Conservation (phyloP, 2,113 vertebrate species). For the Forbesichthys papilliferus region DNA sequence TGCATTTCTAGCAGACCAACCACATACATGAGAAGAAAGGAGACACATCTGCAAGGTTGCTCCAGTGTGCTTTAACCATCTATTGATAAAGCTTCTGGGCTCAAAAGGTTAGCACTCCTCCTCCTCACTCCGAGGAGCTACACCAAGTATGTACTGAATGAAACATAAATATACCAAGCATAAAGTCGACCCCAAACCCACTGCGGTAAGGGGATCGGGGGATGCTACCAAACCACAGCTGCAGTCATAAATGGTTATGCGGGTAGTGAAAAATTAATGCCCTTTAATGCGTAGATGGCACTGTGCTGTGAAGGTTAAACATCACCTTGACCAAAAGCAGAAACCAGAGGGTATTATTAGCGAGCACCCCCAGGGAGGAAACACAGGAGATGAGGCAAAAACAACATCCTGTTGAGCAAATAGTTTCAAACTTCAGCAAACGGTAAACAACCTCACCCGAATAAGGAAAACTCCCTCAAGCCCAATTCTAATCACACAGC, state of each 20-base stretch:
- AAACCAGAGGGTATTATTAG: conserved; percentile 49
- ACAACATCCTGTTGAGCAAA: conserved; percentile 34
- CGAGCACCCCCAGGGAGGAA: conserved; percentile 23
- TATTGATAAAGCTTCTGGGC: background rate
- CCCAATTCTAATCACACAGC: conserved; percentile 14
- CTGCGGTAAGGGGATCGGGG: background rate
- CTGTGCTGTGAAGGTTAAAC: conserved; percentile 29
- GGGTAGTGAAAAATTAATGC: conserved; percentile 35
- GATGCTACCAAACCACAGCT: conserved; percentile 17
- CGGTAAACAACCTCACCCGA: conserved; percentile 2
- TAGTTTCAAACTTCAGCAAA: conserved; percentile 1
- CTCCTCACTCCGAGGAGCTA: background rate
- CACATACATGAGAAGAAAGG: conserved; percentile 5
- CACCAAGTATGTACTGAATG: conserved; percentile 4
- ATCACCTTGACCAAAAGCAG: conserved; percentile 23
- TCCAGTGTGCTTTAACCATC: background rate
- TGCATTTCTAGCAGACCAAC: conserved; percentile 14
- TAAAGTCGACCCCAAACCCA: conserved; percentile 8
- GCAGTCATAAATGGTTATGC: background rate
- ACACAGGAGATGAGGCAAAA: conserved; percentile 17
- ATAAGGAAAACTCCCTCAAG: conserved; percentile 17
- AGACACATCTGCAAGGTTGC: conserved; percentile 1
- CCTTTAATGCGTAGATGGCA: conserved; percentile 23
- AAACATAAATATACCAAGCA: background rate
- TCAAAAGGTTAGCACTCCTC: too few species aligned